Evolutionary conservation across 2,113 vertebrate species (phyloP), one percentile per base, ranked within the genome.

Genomic region (Prionailurus viverrinus): DNA sequence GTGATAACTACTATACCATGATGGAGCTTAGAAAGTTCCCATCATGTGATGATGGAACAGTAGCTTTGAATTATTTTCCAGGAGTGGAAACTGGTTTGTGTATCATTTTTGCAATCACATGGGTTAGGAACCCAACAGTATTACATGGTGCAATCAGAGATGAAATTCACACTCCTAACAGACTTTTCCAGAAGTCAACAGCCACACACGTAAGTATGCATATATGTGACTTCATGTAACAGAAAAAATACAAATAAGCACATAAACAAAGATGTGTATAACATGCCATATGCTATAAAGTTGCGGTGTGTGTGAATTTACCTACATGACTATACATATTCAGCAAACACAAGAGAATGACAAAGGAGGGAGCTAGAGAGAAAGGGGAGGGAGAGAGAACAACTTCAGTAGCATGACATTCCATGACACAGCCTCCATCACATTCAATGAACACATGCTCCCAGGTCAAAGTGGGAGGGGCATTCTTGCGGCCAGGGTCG

Each of bases 41-140:
- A 90, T 71, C 71, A 73, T 73, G 69, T 36, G 31, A 74, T 25
- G 16, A 74, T 25, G 16, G 3, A 3, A 61, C 66, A 61, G 13
- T 39, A 95, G 21, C 13, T 76, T 82, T 95, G 36, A 83, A 66
- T 93, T 82, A 55, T 80, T 87, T 89, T 84, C 29, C 15, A 89
- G 29, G 7, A 6, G 6, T 39, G 13, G 25, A 81, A 89, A 82
- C 21, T 39, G 36, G 29, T 68, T 85, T 85, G 23, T 25, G 15
- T 78, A 78, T 48, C 27, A 2, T 78, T 78, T 48, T 53, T 65
- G 39, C 18, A 95, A 84, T 5, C 25, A 69, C 18, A 78, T 73
- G 65, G 55, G 39, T 71, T 63, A 81, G 23, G 51, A 92, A 74
- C 8, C 45, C 15, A 66, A 61, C 0, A 51, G 9, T 61, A 41